Evolutionary conservation across 2,113 vertebrate genomes (phyloP).

Genomic region (Ammodramus savannarum): DNA sequence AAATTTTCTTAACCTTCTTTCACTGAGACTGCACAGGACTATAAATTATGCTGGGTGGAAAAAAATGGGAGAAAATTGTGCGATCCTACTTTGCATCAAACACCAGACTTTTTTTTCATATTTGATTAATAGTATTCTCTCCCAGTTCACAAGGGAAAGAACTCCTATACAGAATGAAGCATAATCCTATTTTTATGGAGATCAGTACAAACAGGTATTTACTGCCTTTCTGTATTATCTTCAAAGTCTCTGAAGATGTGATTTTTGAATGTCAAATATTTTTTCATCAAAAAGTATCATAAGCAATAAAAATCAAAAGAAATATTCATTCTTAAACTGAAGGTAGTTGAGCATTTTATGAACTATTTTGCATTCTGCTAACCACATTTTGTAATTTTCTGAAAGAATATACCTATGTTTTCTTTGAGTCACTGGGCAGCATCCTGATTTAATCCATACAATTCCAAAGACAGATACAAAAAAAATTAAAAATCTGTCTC

Average conservation of each 20-base stretch:
- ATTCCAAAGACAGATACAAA: not conserved
- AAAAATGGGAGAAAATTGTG: not conserved
- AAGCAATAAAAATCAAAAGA: not conserved
- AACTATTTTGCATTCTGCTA: not conserved
- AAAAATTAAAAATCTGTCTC: not conserved
- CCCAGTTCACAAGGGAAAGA: not conserved
- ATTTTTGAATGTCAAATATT: not conserved
- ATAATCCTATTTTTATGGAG: constrained; percentile 4
- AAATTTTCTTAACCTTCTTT: not conserved
- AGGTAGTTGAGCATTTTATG: not conserved
- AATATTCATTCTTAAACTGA: not conserved
- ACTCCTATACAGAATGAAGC: not conserved
- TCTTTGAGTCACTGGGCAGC: not conserved
- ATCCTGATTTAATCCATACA: not conserved
- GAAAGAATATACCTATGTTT: not conserved
- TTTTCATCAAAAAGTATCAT: not conserved
- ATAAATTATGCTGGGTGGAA: not conserved
- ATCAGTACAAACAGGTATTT: not conserved
- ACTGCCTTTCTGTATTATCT: not conserved
- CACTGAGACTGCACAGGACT: not conserved
- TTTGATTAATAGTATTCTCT: constrained; percentile 14
- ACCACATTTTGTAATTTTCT: not conserved
- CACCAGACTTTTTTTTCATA: not conserved
- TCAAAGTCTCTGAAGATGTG: not conserved
- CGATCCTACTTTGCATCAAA: not conserved